Evolutionary conservation across 1,140 invertebrate genomes (phyloP).

Genomic region (Nebria ingens): DNA sequence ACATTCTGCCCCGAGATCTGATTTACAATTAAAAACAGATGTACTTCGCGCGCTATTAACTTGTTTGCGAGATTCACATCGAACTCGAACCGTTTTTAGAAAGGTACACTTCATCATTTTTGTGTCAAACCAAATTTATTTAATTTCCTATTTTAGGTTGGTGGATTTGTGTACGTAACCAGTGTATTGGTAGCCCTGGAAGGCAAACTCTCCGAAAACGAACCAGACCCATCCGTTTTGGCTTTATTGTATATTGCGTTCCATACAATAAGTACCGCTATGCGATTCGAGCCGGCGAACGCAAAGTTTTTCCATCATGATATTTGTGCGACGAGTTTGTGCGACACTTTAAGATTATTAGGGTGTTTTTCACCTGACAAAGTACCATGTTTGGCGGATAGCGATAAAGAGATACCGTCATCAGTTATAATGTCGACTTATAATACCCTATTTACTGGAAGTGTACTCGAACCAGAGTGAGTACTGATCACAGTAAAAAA

Average conservation of each 20-base stretch:
- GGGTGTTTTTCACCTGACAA: constrained; percentile 70
- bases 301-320: constrained; percentile 97
- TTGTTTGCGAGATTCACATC: constrained; percentile 87
- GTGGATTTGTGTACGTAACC: constrained; percentile 96
- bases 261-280: constrained; percentile 90
- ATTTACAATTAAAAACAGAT: constrained; percentile 76
- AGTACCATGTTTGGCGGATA: constrained; percentile 34
- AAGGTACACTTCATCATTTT: constrained; percentile 90
- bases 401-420: constrained; percentile 36
- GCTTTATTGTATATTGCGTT: constrained; percentile 81
- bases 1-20: constrained; percentile 72
- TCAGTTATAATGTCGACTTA: constrained; percentile 44
- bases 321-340: constrained; percentile 85
- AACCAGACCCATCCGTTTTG: constrained; percentile 38
- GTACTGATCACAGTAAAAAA: constrained; percentile 14
- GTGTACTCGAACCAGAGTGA: constrained; percentile 49
- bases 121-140: no score
- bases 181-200: constrained; percentile 91
- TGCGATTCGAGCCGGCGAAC: constrained; percentile 98
- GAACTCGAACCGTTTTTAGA: constrained; percentile 91
- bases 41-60: constrained; percentile 81
- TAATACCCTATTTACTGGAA: constrained; percentile 63
- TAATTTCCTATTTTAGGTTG: constrained; percentile 50
- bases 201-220: constrained; percentile 53
- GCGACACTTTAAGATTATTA: constrained; percentile 80